A percentile compares a stretch with the other conserved stretches of the same genome.
Conservation (phyloP, 2,797 vertebrate genomes). For the Lepus townsendii region DNA sequence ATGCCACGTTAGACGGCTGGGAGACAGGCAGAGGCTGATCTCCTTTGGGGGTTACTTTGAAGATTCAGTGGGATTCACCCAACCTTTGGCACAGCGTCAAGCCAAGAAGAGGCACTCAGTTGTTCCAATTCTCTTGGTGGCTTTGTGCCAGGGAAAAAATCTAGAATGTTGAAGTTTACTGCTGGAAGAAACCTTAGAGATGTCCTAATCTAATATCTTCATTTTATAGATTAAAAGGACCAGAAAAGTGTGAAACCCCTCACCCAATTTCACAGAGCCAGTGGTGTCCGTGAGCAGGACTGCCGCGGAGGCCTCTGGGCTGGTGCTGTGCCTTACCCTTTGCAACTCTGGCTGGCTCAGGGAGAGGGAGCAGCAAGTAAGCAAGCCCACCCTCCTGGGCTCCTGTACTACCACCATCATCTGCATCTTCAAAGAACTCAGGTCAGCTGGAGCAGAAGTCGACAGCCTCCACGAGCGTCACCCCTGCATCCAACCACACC, state of each 20-base stretch:
- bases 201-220: neutral
- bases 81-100: neutral
- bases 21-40: neutral
- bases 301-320: neutral
- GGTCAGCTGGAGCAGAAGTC: neutral
- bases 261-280: neutral
- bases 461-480: neutral
- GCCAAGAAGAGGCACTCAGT: neutral
- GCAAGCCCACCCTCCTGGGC: neutral
- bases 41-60: neutral
- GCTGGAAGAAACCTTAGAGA: neutral
- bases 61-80: neutral
- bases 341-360: neutral
- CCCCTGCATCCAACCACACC: neutral
- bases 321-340: neutral
- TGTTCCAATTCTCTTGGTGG: neutral
- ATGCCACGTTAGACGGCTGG: neutral
- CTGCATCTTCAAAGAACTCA: neutral
- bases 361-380: neutral
- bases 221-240: neutral
- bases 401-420: neutral
- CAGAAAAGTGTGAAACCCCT: slow-evolving; percentile 23
- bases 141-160: neutral
- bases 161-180: neutral
- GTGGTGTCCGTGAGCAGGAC: neutral